Conservation (phyloP, 2,113 vertebrate species). For the Bubo bubo region DNA sequence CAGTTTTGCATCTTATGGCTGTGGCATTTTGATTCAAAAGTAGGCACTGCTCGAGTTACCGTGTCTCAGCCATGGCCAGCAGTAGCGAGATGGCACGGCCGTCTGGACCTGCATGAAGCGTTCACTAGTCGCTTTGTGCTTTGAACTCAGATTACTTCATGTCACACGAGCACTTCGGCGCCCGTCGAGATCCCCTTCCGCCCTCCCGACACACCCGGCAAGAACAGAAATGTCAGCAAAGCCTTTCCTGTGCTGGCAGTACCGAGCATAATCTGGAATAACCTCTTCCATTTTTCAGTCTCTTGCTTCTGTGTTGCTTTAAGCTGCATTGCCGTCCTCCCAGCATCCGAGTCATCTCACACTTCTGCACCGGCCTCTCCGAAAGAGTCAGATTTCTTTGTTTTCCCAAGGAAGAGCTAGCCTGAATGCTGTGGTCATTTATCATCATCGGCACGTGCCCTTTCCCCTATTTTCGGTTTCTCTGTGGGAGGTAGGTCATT, state of each 20-base stretch:
- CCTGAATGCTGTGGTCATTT: background rate
- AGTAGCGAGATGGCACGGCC: rapidly evolving
- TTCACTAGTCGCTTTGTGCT: background rate
- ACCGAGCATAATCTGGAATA: background rate
- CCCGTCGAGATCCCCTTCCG: rapidly evolving
- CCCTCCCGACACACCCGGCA: background rate
- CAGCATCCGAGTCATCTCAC: background rate
- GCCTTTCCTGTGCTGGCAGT: background rate
- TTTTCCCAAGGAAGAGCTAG: background rate
- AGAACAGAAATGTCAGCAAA: background rate
- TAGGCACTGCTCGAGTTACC: rapidly evolving
- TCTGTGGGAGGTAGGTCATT: background rate
- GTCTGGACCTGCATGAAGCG: rapidly evolving
- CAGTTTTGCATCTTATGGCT: background rate
- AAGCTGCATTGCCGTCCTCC: background rate
- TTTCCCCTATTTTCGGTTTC: rapidly evolving
- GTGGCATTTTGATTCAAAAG: background rate
- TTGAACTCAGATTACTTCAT: rapidly evolving
- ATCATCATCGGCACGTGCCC: rapidly evolving
- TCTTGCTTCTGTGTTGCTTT: background rate
- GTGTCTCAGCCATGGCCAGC: rapidly evolving
- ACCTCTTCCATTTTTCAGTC: background rate
- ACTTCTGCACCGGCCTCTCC: background rate
- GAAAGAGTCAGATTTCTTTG: background rate
- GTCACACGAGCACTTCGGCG: rapidly evolving